Base-by-base conservation (phyloP, 2,113 vertebrate species). In the Aleadryas rufinucha region DNA sequence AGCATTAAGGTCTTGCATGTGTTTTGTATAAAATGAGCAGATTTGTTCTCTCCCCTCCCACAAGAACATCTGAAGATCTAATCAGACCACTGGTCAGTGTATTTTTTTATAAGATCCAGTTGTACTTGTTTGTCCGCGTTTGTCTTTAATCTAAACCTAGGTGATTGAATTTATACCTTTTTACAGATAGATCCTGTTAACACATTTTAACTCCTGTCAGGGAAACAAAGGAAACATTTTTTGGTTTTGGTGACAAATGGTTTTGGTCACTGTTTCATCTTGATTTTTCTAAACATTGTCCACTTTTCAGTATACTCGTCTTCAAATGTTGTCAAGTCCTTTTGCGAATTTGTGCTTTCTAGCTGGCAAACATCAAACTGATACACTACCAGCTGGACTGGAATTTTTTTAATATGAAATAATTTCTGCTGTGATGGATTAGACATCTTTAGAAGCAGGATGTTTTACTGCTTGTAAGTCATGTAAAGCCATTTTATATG, bases 301-400 rank as follows among this genome's bases (percentile, higher is more conserved):
- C 47, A 37, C 33, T 84, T 83, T 74, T 84, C 71, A 35, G 7
- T 76, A 49, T 52, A 47, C 19, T 41, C 15, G 72, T 20, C 68
- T 93, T 86, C 54, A 50, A n/a, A 21, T 30, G 18, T 17, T 11
- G 1, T 72, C 9, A 54, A 52, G 26, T 60, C 26, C 47, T 37
- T 93, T 95, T 87, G 59, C 84, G 95, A 59, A 87, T 82, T 94
- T 92, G 19, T 96, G 11, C 93, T 96, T 96, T 89, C 92, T 92
- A 53, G 74, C 57, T 94, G 93, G 81, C 78, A 93, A 80, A 75
- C 65, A 74, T 93, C 39, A 85, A 87, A 37, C 56, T 95, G 44
- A 75, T 79, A 41, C 8, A n/a, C 30, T 60, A 63, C 49, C 70
- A 84, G 45, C 74, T 94, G 24, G 47, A 47, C 35, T 92, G 70